A percentile compares a stretch with the other conserved stretches of the same genome.
phyloP scores from a whole-genome alignment of 2,113 vertebrate genomes.

The Holacanthus passer region DNA sequence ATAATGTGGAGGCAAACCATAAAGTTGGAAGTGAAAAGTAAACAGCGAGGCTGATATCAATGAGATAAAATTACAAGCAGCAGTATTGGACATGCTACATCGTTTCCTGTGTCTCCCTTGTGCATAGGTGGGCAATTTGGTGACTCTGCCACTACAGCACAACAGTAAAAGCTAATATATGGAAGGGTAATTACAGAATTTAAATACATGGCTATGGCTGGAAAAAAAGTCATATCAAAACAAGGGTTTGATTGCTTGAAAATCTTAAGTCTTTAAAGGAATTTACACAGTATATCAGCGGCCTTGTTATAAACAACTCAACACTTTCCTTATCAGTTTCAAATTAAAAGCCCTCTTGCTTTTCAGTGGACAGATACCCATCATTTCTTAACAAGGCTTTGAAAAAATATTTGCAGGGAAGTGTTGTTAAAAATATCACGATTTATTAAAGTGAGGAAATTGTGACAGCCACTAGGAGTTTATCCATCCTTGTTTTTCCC shows the following conservation, averaged over 20 bases:
- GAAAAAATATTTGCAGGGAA: no score
- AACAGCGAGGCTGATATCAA: not conserved
- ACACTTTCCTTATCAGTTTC: no score
- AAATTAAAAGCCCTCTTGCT: no score
- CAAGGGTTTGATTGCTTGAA: not conserved
- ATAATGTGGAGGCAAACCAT: not conserved
- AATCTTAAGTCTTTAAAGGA: not conserved
- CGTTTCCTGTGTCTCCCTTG: not conserved
- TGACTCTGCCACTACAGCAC: rapidly evolving
- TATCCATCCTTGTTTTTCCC: no score
- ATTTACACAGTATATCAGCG: not conserved
- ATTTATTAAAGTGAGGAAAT: no score
- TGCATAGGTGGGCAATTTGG: not conserved
- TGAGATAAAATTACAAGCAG: not conserved
- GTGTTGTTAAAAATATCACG: no score
- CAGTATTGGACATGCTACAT: not conserved
- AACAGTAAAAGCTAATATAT: not conserved
- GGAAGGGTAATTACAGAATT: not conserved
- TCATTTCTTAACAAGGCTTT: no score
- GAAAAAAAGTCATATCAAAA: not conserved
- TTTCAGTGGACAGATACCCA: no score
- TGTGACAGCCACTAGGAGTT: no score
- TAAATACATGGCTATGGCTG: not conserved
- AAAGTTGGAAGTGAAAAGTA: not conserved
- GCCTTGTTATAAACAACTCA: not conserved